These are phyloP conservation scores for Conomelus anceps DNA, from an alignment of 2,888 invertebrate species.

Conservation along the genomic window DNA sequence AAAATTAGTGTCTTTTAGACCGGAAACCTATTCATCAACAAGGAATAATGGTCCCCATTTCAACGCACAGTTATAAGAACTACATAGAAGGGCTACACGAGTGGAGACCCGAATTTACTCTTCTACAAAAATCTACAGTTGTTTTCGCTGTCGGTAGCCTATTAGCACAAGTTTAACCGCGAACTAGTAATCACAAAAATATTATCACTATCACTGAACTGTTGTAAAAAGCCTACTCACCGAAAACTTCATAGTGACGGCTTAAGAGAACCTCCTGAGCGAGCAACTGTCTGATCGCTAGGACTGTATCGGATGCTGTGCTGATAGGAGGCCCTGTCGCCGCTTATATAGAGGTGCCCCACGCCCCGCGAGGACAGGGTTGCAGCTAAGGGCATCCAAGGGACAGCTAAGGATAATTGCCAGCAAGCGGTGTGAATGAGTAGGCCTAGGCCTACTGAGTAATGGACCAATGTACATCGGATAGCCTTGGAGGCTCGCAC, in stretches of 20 bases:
- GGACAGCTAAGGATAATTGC: background rate
- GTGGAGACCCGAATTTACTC: background rate
- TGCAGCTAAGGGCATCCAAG: background rate
- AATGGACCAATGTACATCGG: background rate
- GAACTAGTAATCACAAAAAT: background rate
- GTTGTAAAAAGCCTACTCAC: background rate
- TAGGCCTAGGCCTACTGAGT: background rate
- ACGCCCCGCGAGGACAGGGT: too few species aligned
- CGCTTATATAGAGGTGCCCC: background rate
- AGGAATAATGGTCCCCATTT: too few species aligned
- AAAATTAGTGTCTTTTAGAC: too few species aligned
- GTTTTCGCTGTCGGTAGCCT: background rate
- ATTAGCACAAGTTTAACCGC: background rate
- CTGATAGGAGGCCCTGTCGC: background rate
- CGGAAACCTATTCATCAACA: too few species aligned
- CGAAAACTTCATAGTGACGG: background rate
- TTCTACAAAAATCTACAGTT: too few species aligned
- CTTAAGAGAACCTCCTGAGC: conserved; percentile 1
- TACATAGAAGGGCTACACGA: background rate
- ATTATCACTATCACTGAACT: background rate
- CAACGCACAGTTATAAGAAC: too few species aligned
- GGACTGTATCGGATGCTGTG: conserved; percentile 2
- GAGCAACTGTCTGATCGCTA: background rate
- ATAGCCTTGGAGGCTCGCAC: background rate
- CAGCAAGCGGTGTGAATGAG: too few species aligned